Base-by-base conservation (phyloP, 2,797 vertebrate genomes). In the Eutrigla gurnardus region DNA sequence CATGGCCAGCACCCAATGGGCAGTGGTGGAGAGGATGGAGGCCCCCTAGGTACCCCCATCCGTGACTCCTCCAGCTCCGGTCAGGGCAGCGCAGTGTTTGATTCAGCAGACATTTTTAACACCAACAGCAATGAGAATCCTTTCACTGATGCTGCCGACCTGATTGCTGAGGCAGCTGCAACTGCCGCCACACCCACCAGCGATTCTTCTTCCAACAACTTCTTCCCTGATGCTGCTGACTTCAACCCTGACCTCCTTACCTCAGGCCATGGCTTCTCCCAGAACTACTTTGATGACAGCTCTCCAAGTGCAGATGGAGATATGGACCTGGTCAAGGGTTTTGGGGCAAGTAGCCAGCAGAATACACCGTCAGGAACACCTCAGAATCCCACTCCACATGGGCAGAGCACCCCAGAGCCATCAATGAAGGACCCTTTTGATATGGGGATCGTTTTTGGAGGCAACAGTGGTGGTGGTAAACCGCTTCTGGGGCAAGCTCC, bases 61-160 rank as follows among this genome's bases (percentile, higher is more conserved):
- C 95, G 97, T 57, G 97, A 99, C 91, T 98, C 98, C 12, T 98
- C 97, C 37, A 99, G 97, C 89, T 99, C 97, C 32, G 97, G 97
- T 46, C 98, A 99, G 91, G 97, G 98, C 78, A 99, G 97, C 64
- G 94, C 96, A 46, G 96, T 98, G 62, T 99, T 99, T 91, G 98
- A 99, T 63, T 92, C 94, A 11, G 94, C 96, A 0, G 98, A 99
- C 82, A 96, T 99, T 68, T 99, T 99, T 86, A 98, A 96, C 80
- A 93, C 96, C 43, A 97, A 96, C 93, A 96, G 96, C 78, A 96
- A 96, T 3, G 97, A 99, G 92, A 99, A 98, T 82, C 96, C 97
- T 0, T 99, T 98, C 77, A 95, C 97, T 4, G 97, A 99, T 75
- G 95, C 98, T 2, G 98, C 96, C 1, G 98, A 99, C 82, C 93